Evolutionary conservation across 92 coral and sea anemone species (phyloP).

Genomic region (Zoanthus sociatus): DNA sequence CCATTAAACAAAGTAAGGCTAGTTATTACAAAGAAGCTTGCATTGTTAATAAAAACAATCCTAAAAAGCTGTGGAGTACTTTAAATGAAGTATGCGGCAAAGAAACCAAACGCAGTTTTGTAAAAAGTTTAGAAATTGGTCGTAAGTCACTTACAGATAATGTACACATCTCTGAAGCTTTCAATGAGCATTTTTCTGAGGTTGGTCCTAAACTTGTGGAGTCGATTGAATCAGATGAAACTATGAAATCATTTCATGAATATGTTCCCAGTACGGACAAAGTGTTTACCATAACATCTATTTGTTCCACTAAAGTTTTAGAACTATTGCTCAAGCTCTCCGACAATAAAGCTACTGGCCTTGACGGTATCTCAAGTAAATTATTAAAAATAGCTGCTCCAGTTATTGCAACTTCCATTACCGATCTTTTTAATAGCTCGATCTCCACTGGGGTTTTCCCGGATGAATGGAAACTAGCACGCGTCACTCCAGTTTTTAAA

Average conservation of each 20-base stretch:
- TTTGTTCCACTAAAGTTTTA: slow-evolving; percentile 6
- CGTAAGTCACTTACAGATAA: slow-evolving; percentile 2
- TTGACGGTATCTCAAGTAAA: slow-evolving; percentile 6
- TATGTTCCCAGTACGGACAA: slow-evolving; percentile 15
- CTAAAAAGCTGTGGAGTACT: slow-evolving; percentile 41
- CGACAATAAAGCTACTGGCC: background rate
- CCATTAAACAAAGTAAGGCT: slow-evolving; percentile 39
- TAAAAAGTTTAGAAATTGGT: slow-evolving; percentile 22
- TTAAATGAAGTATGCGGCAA: slow-evolving; percentile 27
- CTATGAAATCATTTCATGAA: slow-evolving; percentile 28
- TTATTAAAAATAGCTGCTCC: slow-evolving; percentile 2
- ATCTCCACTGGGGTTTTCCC: slow-evolving; percentile 10
- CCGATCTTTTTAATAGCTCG: slow-evolving; percentile 10
- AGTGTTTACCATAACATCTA: background rate
- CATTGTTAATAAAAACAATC: slow-evolving; percentile 27
- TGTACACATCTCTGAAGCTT: slow-evolving; percentile 15
- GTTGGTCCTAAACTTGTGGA: slow-evolving; percentile 19
- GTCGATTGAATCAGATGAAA: background rate
- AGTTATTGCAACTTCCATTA: background rate
- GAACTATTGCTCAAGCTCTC: background rate
- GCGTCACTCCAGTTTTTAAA: background rate
- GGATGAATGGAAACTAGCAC: background rate
- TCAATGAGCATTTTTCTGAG: slow-evolving; percentile 20
- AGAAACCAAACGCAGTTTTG: slow-evolving; percentile 16
- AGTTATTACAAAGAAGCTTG: slow-evolving; percentile 36